A percentile compares a stretch with the other conserved stretches of the same genome.
Evolutionary conservation across 1,140 invertebrate genomes (phyloP).

Genomic region (Conus ventricosus): DNA sequence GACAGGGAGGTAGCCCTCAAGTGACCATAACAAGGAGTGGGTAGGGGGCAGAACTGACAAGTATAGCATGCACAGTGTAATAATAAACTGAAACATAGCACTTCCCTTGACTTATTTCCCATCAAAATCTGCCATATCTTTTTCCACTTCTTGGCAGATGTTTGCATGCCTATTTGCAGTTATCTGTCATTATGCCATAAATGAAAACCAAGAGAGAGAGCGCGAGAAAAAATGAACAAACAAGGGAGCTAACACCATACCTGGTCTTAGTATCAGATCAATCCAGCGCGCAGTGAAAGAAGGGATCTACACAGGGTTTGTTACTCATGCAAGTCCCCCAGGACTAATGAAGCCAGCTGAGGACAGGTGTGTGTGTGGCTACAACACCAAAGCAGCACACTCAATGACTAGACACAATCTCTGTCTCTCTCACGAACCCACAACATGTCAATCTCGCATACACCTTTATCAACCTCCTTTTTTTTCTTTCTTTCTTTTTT

Average conservation of each 20-base stretch:
- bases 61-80: no score
- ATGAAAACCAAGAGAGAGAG: no score
- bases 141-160: no score
- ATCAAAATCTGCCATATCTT: no score
- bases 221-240: no score
- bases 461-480: background rate
- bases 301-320: background rate
- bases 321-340: background rate
- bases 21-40: no score
- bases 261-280: background rate
- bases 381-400: background rate
- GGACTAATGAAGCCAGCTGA: background rate
- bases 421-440: background rate
- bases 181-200: no score
- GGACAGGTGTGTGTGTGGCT: background rate
- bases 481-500: background rate
- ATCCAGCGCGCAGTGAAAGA: background rate
- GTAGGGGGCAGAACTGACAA: no score
- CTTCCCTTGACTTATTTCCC: no score
- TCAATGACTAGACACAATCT: background rate
- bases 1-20: no score
- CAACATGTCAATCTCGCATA: background rate
- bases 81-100: no score
- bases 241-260: background rate
- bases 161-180: no score